These are phyloP conservation scores for Euspilapteryx auroguttella DNA, from an alignment of 2,888 invertebrate species.

Conservation along the genomic window DNA sequence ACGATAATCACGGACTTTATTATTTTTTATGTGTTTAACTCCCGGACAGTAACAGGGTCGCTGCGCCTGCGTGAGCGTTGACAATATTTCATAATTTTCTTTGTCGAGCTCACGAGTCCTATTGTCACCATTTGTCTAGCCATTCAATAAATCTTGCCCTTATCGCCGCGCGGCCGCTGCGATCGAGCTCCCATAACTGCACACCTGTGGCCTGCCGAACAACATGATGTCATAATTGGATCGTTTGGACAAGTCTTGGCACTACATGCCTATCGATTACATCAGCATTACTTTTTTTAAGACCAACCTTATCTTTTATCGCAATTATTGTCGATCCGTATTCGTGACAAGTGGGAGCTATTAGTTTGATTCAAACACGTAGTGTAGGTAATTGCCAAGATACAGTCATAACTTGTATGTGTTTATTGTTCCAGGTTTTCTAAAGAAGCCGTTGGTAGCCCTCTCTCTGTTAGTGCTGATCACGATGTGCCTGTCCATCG, in stretches of 20 bases:
- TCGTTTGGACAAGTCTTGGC: constrained; percentile 2
- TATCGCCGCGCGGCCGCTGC: neutral
- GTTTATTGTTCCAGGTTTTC: constrained; percentile 47
- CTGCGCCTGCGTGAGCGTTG: constrained; percentile 10
- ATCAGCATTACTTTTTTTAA: constrained; percentile 4
- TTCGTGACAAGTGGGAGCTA: neutral
- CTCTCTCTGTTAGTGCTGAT: constrained; percentile 39
- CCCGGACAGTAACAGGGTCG: constrained; percentile 14
- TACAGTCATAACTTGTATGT: too few relatives aligned
- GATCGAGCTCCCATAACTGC: too few relatives aligned
- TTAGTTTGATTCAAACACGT: neutral
- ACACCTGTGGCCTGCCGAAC: too few relatives aligned
- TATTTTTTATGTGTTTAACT: constrained; percentile 49
- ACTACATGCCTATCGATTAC: constrained; percentile 2
- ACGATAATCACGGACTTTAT: constrained; percentile 43
- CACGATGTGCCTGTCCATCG: constrained; percentile 40
- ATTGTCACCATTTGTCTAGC: neutral
- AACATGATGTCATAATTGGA: constrained; percentile 3
- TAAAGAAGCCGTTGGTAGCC: constrained; percentile 57
- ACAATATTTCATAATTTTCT: too few relatives aligned
- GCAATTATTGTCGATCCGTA: neutral
- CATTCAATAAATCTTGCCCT: neutral
- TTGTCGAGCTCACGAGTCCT: too few relatives aligned
- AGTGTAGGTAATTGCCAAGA: too few relatives aligned
- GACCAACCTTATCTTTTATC: constrained; percentile 1